These are phyloP conservation scores for Teleogryllus occipitalis DNA, from an alignment of 1,140 invertebrate species.

Conservation along the genomic window DNA sequence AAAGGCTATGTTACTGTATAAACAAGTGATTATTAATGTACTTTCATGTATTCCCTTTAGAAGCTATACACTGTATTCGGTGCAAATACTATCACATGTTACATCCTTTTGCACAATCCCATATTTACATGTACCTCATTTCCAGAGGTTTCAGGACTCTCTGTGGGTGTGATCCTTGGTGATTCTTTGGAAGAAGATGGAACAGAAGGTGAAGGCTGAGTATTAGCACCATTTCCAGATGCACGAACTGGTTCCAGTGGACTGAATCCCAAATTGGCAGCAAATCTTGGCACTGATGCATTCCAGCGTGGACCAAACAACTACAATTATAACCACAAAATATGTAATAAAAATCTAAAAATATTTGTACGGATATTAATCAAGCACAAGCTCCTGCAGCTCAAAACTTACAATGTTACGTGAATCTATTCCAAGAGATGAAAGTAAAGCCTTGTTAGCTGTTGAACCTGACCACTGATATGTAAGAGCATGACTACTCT, in stretches of 20 bases:
- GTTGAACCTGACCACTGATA: slow-evolving; percentile 63
- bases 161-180: background rate
- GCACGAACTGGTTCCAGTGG: slow-evolving; percentile 68
- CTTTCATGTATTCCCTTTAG: no score
- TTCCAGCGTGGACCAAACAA: slow-evolving; percentile 72
- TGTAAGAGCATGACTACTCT: slow-evolving; percentile 56
- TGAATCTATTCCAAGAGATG: slow-evolving; percentile 68
- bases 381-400: background rate
- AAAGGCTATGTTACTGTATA: no score
- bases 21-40: no score
- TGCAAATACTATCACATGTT: background rate
- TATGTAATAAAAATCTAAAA: background rate
- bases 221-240: background rate
- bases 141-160: background rate
- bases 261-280: slow-evolving; percentile 62
- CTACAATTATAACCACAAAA: slow-evolving; percentile 34
- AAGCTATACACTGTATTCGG: no score
- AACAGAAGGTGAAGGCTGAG: background rate
- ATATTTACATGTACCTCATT: background rate
- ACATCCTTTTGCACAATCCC: background rate
- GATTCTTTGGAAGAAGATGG: background rate
- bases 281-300: slow-evolving; percentile 65
- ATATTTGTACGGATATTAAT: background rate
- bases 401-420: slow-evolving; percentile 66
- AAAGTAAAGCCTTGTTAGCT: slow-evolving; percentile 57